phyloP scores from a whole-genome alignment of 2,113 vertebrate genomes.

The Galemys pyrenaicus region DNA sequence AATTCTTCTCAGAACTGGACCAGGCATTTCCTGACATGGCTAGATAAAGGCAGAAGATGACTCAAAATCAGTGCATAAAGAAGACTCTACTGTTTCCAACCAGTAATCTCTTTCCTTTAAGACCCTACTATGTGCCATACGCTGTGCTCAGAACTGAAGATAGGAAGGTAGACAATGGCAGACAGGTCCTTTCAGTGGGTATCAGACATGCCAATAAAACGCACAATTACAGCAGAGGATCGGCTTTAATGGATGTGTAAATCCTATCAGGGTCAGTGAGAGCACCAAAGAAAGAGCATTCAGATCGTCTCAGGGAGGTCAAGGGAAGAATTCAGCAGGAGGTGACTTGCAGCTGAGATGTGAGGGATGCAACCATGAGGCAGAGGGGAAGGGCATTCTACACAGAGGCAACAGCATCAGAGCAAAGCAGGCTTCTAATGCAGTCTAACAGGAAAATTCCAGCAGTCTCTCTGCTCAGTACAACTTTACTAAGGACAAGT shows the following conservation, averaged over 20 bases:
- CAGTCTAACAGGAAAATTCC: background rate
- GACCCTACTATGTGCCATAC: background rate
- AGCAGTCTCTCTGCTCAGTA: background rate
- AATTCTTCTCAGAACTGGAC: conserved; percentile 24
- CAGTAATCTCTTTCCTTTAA: background rate
- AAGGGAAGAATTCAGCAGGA: background rate
- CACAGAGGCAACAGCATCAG: background rate
- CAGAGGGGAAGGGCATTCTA: background rate
- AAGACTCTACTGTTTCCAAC: background rate
- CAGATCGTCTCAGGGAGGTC: background rate
- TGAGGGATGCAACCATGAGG: background rate
- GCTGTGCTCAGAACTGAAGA: background rate
- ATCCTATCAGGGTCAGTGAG: background rate
- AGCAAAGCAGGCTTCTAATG: background rate
- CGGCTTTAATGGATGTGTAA: background rate
- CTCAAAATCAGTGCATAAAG: background rate
- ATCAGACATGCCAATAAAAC: background rate
- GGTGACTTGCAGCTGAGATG: background rate
- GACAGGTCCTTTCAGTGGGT: background rate
- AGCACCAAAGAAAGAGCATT: background rate
- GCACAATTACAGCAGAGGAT: background rate
- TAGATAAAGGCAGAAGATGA: background rate
- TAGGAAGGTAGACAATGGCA: too few relatives aligned
- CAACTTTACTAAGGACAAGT: background rate
- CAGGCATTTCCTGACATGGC: background rate